Percentiles rank a stretch among this genome's conserved stretches.
Evolutionary conservation across 2,888 invertebrate species (phyloP).

Genomic region (Limnephilus marmoratus): DNA sequence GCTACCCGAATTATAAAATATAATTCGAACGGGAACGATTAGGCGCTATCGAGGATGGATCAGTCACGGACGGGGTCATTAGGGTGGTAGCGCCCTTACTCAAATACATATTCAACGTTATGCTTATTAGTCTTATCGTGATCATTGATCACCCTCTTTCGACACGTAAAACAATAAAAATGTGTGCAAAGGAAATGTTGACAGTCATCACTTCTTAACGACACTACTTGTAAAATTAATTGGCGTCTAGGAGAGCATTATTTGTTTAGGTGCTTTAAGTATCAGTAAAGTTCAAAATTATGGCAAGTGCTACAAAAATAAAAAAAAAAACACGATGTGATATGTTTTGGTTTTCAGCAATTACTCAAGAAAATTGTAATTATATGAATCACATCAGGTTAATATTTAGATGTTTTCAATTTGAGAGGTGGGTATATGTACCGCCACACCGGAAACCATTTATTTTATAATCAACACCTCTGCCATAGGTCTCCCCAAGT

Average conservation of each 20-base stretch:
- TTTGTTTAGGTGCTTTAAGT: neutral
- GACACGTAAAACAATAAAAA: constrained; percentile 5
- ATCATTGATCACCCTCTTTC: constrained; percentile 5
- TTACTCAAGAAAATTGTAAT: too few species aligned
- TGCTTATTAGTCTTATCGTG: constrained; percentile 40
- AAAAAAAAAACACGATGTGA: too few species aligned
- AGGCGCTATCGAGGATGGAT: constrained; percentile 54
- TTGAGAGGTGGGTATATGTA: too few species aligned
- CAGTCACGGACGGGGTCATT: constrained; percentile 47
- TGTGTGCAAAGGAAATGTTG: neutral
- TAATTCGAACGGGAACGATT: neutral
- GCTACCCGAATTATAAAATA: constrained; percentile 45
- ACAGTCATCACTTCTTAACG: constrained; percentile 9
- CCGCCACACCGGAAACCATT: too few species aligned
- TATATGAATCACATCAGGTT: too few species aligned
- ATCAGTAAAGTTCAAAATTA: neutral
- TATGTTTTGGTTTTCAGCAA: too few species aligned
- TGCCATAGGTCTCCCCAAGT: too few species aligned
- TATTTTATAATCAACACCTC: too few species aligned
- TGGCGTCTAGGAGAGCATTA: neutral
- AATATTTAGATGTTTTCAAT: too few species aligned
- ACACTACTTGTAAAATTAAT: neutral
- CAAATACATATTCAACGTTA: constrained; percentile 21
- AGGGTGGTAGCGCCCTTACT: neutral
- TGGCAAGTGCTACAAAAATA: too few species aligned